Percentiles rank a stretch among this genome's conserved stretches.
These are phyloP conservation scores for Drosophila repleta DNA, from an alignment of 1,140 invertebrate genomes.

Conservation along the genomic window DNA sequence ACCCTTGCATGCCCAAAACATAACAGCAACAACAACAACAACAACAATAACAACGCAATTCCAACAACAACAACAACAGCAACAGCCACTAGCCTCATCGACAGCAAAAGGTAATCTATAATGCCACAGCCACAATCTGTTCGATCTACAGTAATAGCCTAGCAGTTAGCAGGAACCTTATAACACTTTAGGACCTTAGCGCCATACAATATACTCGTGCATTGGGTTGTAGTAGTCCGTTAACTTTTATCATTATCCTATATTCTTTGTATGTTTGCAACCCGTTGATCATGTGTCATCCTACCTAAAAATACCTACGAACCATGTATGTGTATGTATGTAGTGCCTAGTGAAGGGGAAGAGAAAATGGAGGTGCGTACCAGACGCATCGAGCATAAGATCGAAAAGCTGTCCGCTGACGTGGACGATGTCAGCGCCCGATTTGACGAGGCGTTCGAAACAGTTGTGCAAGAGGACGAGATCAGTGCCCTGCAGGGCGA, in stretches of 20 bases:
- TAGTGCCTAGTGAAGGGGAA: slow-evolving; percentile 68
- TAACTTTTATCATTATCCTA: slow-evolving; percentile 58
- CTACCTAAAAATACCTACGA: slow-evolving; percentile 14
- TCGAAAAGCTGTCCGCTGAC: slow-evolving; percentile 86
- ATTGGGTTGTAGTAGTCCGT: slow-evolving; percentile 58
- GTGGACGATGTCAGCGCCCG: slow-evolving; percentile 69
- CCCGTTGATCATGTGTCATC: slow-evolving; percentile 37
- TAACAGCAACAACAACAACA: slow-evolving; percentile 37
- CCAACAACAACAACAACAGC: slow-evolving; percentile 47
- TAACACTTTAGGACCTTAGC: slow-evolving; percentile 22
- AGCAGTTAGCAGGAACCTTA: slow-evolving; percentile 44
- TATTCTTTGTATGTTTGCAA: slow-evolving; percentile 66
- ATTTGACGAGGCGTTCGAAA: slow-evolving; percentile 76
- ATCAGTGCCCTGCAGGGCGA: slow-evolving; percentile 79
- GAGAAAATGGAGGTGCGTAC: slow-evolving; percentile 75
- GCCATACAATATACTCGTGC: background rate
- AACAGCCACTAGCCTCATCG: slow-evolving; percentile 51
- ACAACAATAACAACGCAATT: slow-evolving; percentile 53
- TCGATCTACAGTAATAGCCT: slow-evolving; percentile 41
- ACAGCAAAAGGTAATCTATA: slow-evolving; percentile 68
- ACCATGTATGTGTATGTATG: slow-evolving; percentile 12
- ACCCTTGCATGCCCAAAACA: slow-evolving; percentile 68
- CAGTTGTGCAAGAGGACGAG: slow-evolving; percentile 74
- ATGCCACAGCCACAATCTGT: slow-evolving; percentile 37
- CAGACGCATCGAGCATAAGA: slow-evolving; percentile 85